These are phyloP conservation scores for Scleropages formosus DNA, from an alignment of 2,797 vertebrate genomes.

Conservation along the genomic window DNA sequence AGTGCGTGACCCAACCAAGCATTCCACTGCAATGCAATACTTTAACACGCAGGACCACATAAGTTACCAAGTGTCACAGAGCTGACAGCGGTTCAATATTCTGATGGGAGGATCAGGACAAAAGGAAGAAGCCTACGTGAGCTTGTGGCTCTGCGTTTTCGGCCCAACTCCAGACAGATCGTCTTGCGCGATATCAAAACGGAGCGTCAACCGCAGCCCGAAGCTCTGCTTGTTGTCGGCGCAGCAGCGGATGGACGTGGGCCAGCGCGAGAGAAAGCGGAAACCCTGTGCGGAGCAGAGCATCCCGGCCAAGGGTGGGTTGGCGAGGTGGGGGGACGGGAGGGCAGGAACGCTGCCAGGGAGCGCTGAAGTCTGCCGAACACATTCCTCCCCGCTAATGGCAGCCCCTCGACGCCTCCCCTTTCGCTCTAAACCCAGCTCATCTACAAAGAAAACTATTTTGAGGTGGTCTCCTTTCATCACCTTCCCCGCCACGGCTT, in stretches of 20 bases:
- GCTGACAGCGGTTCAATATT: not conserved
- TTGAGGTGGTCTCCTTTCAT: conserved; percentile 48
- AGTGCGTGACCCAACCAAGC: not conserved
- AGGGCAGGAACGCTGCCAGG: conserved; percentile 48
- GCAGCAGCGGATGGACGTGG: no score
- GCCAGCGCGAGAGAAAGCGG: no score
- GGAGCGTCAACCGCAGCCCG: not conserved
- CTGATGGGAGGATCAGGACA: not conserved
- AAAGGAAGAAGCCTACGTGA: no score
- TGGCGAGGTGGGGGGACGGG: conserved; percentile 38
- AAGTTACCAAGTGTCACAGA: not conserved
- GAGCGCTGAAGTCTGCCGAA: conserved; percentile 32
- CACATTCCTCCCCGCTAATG: conserved; percentile 41
- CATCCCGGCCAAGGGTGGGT: conserved; percentile 13
- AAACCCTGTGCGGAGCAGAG: conserved; percentile 21
- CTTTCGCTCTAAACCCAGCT: conserved; percentile 41
- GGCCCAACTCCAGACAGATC: not conserved
- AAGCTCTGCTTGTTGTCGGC: no score
- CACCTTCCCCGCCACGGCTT: conserved; percentile 50
- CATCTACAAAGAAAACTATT: conserved; percentile 61
- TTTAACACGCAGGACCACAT: not conserved
- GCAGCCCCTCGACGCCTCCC: conserved; percentile 21
- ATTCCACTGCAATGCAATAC: not conserved
- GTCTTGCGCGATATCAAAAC: not conserved
- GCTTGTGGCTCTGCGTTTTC: not conserved